Evolutionary conservation across 2,797 vertebrate species (phyloP), one percentile per base, ranked within the genome.

Genomic region (Tenualosa ilisha): DNA sequence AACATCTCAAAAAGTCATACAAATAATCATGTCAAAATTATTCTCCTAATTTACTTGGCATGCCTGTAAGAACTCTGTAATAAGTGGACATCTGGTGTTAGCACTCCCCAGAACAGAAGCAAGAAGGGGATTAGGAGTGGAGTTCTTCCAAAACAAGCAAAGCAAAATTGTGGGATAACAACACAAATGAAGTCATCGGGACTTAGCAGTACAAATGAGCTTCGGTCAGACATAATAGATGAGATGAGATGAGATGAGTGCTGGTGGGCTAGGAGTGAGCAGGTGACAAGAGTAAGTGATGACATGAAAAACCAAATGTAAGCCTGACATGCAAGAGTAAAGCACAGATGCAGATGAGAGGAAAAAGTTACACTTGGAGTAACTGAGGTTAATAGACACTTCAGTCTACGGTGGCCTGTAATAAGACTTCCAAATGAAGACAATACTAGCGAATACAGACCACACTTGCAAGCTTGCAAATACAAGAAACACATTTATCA

Each of bases 11-110:
- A 79, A 46, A 46, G 37, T 43, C 1, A 17, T 79, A 79, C 46
- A 79, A 79, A 46, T 79, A 46, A 79, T 79, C 40, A 43, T 20
- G 31, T 43, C 31, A 75, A 17, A 75, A 75, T 75, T 0, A 20
- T 26, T 75, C 13, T 43, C 13, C 68, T 75, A 85, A 83, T 82
- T 81, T 2, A 20, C 46, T 81, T 84, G 81, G 43, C 22, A 49
- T 59, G 51, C 68, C 43, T 82, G 87, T 82, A 51, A 85, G 83
- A 88, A 43, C 50, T 22, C 56, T 83, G 63, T 4, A 54, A 54
- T 82, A 75, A 43, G 61, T n/a, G 79, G 87, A 82, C 85, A 86
- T 82, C 87, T 88, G 85, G 84, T 88, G 72, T 72, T 82, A 82
- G 51, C 65, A 86, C 82, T 86, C 84, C 84, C 43, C 82, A 54